Percentiles rank a stretch among this genome's conserved stretches.
Conservation (phyloP, 2,888 invertebrate genomes). For the Liodrosophila aerea region DNA sequence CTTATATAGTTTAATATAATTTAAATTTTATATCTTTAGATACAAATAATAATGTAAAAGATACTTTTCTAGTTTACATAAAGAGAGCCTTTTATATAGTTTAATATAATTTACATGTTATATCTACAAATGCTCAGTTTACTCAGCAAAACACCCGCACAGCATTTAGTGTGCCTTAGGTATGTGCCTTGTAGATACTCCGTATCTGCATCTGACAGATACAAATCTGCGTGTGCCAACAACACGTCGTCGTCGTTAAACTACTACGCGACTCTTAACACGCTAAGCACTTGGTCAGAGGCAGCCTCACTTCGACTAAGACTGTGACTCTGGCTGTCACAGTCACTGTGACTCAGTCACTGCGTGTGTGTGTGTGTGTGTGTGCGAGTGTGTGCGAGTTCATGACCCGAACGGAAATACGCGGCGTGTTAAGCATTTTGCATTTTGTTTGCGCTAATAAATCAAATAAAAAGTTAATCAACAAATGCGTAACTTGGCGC, state of each 20-base stretch:
- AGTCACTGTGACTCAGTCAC: slow-evolving; percentile 38
- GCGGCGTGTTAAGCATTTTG: slow-evolving; percentile 43
- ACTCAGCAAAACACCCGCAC: slow-evolving; percentile 58
- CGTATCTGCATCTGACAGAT: slow-evolving; percentile 60
- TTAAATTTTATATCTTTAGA: too few relatives aligned
- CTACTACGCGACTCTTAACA: slow-evolving; percentile 70
- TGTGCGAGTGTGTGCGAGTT: slow-evolving; percentile 44
- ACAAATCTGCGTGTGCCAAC: slow-evolving; percentile 66
- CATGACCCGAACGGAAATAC: slow-evolving; percentile 66
- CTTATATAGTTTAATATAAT: too few relatives aligned
- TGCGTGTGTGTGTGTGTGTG: slow-evolving; percentile 1
- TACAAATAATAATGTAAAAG: too few relatives aligned
- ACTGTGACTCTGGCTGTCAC: background rate
- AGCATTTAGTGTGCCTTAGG: slow-evolving; percentile 16
- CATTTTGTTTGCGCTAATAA: slow-evolving; percentile 68
- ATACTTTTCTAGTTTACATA: too few relatives aligned
- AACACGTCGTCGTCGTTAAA: slow-evolving; percentile 74
- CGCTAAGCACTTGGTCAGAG: slow-evolving; percentile 58
- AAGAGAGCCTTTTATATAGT: too few relatives aligned
- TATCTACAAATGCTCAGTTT: background rate
- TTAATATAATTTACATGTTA: too few relatives aligned
- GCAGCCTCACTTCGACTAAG: too few relatives aligned
- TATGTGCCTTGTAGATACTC: slow-evolving; percentile 25
- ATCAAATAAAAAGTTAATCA: slow-evolving; percentile 78
- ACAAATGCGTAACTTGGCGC: slow-evolving; percentile 61